Evolutionary conservation across 2,888 invertebrate species (phyloP), one percentile per base, ranked within the genome.

Genomic region (Xestia sexstrigata): DNA sequence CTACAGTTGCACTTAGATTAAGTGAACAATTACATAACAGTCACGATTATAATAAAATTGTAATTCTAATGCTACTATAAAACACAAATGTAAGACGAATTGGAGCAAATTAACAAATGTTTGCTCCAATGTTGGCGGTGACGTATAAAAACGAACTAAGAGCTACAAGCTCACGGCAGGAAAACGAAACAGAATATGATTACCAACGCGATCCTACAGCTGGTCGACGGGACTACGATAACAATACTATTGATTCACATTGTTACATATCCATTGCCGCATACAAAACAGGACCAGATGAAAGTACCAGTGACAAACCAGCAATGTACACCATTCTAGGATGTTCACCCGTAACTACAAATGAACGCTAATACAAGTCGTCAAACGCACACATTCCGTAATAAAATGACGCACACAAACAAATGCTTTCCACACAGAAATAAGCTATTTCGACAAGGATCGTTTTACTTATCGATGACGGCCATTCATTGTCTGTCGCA

Each of bases 191-290:
- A 87, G 86, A 87, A 87, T 94, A 93, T 92, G 93, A 93, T 94
- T 94, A 94, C 94, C 93, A 94, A 94, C 93, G 91, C 91, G 87
- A 87, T 79, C 88, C 90, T 93, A 93, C 95, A 95, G 94, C 94
- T 95, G 95, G 93, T 92, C 89, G 89, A 85, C 75, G 76, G 83
- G 83, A 86, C 85, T 73, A 81, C 78, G 77, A 77, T 63, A 86
- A 87, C 88, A 85, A 88, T 86, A 82, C 81, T 84, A 78, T 80
- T 42, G 52, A 68, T 71, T 45, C 42, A 79, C 52, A n/a, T 26
- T 39, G 49, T 49, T 39, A 52, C 35, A 30, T 20, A 49, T 90
- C 81, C 93, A 94, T 91, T 86, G 85, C 90, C 67, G 79, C 5
- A 68, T 84, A 70, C 47, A 60, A 67, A 62, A 42, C 1, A 11